Evolutionary conservation across 2,113 vertebrate genomes (phyloP).

Genomic region (Penelope pileata): DNA sequence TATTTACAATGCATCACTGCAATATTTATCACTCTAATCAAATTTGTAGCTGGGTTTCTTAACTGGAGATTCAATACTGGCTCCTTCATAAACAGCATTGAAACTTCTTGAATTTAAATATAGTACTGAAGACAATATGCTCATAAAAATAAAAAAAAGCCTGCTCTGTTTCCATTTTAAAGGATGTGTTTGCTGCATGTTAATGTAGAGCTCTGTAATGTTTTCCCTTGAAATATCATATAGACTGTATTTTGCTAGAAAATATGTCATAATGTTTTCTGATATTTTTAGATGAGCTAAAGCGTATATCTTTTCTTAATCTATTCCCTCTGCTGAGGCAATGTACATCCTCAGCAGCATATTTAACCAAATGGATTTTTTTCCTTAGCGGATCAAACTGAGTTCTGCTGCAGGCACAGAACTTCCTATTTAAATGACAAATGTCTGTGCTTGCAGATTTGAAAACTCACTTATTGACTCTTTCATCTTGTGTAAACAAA

Average conservation of each 20-base stretch:
- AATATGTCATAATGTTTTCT: conserved; percentile 65
- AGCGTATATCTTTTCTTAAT: conserved; percentile 68
- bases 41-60: conserved; percentile 35
- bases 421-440: conserved; percentile 79
- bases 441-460: conserved; percentile 63
- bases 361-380: conserved; percentile 79
- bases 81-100: not conserved
- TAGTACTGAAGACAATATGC: conserved; percentile 39
- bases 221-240: conserved; percentile 25
- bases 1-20: conserved; percentile 21
- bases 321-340: conserved; percentile 66
- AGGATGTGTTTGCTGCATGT: not conserved
- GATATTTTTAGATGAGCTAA: conserved; percentile 67
- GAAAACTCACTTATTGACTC: conserved; percentile 70
- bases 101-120: conserved; percentile 50
- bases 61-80: conserved; percentile 1
- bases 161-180: not conserved
- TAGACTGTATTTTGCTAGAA: conserved; percentile 1
- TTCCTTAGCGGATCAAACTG: conserved; percentile 66
- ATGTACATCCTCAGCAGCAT: conserved; percentile 71
- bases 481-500: conserved; percentile 74
- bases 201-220: not conserved
- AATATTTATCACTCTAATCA: conserved; percentile 60
- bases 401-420: conserved; percentile 72
- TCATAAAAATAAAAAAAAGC: not conserved